phyloP scores from a whole-genome alignment of 2,797 vertebrate species.

The Lophura swinhoii region DNA sequence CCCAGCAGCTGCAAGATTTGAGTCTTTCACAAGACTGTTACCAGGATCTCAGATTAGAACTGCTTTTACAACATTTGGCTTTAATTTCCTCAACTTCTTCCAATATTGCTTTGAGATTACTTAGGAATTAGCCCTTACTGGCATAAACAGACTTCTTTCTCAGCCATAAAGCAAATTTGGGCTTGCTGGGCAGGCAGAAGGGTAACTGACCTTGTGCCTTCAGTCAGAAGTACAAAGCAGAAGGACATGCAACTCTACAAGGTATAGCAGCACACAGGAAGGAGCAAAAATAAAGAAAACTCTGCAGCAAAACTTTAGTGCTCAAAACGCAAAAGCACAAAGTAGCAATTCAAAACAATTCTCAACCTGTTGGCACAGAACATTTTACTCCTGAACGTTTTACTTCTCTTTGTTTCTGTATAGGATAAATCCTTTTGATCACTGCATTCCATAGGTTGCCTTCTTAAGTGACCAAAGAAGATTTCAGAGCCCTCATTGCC shows the following conservation, averaged over 20 bases:
- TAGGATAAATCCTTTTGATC: neutral
- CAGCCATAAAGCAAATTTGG: neutral
- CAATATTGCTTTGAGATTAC: neutral
- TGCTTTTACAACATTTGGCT: conserved; percentile 4
- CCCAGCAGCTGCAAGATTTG: neutral
- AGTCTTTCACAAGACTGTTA: neutral
- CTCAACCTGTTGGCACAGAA: neutral
- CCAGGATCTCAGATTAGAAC: conserved; percentile 34
- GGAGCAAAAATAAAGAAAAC: neutral
- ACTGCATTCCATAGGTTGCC: neutral
- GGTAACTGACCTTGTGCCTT: neutral
- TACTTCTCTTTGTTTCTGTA: neutral
- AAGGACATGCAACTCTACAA: neutral
- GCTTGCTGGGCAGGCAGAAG: neutral
- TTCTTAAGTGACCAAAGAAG: fast-evolving
- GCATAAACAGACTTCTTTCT: conserved; percentile 5
- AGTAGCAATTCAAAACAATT: neutral
- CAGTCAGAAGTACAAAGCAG: neutral
- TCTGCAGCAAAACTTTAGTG: neutral
- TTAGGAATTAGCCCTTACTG: neutral
- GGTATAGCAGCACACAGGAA: neutral
- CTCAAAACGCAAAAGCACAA: neutral
- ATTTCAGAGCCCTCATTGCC: neutral
- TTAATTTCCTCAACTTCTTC: conserved; percentile 25
- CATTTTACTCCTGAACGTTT: neutral